Percentiles rank a stretch among this genome's conserved stretches.
Evolutionary conservation across 2,797 vertebrate genomes (phyloP).

Genomic region (Coranthus polyacanthus): DNA sequence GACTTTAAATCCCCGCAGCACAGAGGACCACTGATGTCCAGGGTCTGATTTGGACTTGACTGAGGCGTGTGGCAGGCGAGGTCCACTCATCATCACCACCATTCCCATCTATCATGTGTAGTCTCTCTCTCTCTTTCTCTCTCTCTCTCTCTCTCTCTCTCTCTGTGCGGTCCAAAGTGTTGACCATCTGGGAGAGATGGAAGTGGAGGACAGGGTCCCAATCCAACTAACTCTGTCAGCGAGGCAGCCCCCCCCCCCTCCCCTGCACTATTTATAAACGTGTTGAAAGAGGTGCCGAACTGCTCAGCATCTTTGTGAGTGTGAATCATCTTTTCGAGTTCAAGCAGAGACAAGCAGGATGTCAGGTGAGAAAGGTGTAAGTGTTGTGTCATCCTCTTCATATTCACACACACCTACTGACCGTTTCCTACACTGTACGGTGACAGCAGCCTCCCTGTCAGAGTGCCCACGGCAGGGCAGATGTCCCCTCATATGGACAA

Average conservation of each 20-base stretch:
- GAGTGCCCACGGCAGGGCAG: slow-evolving; percentile 62
- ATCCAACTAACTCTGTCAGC: slow-evolving; percentile 76
- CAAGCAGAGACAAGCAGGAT: slow-evolving; percentile 17
- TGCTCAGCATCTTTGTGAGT: slow-evolving; percentile 47
- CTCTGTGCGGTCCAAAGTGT: slow-evolving; percentile 70
- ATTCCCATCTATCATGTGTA: too few relatives aligned
- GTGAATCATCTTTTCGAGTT: slow-evolving; percentile 24
- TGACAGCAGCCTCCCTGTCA: slow-evolving; percentile 32
- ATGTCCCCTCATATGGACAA: slow-evolving; percentile 72
- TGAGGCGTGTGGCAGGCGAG: slow-evolving; percentile 69
- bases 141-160: slow-evolving; percentile 25
- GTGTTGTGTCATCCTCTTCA: slow-evolving; percentile 30
- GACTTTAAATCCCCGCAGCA: slow-evolving; percentile 49
- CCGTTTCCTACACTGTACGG: slow-evolving; percentile 22
- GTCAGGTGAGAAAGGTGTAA: slow-evolving; percentile 47
- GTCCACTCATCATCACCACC: slow-evolving; percentile 57
- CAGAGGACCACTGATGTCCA: slow-evolving; percentile 26
- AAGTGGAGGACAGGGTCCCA: slow-evolving; percentile 66
- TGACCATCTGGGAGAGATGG: slow-evolving; percentile 70
- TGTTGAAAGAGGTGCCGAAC: slow-evolving; percentile 34
- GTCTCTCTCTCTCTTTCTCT: too few relatives aligned
- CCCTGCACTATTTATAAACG: slow-evolving; percentile 49
- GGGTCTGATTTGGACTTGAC: slow-evolving; percentile 42
- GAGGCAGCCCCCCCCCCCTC: slow-evolving; percentile 43
- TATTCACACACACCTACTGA: slow-evolving; percentile 37